Percentiles rank a stretch among this genome's conserved stretches.
Conservation (phyloP, 2,888 invertebrate genomes). For the Strigamia crassipes region DNA sequence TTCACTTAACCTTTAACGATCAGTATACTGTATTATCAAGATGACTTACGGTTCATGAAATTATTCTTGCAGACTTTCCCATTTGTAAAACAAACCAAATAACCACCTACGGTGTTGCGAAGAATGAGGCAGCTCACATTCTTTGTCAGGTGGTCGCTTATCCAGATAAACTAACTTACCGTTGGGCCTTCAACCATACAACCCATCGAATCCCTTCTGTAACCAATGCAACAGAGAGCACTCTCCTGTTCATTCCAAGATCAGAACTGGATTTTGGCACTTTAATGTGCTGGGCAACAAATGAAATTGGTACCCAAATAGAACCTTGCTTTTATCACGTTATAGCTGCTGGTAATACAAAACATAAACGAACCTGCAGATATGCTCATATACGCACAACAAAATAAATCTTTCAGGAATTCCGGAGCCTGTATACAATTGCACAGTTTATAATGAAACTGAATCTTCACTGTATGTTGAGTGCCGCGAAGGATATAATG, state of each 20-base stretch:
- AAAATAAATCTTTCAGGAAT: slow-evolving; percentile 67
- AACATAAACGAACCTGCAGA: not conserved
- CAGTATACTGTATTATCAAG: not conserved
- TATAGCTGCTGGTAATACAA: slow-evolving; percentile 52
- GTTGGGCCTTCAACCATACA: slow-evolving; percentile 94
- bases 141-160: slow-evolving; percentile 35
- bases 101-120: slow-evolving; percentile 10
- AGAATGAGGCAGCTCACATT: slow-evolving; percentile 24
- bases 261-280: slow-evolving; percentile 54
- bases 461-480: slow-evolving; percentile 80
- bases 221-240: slow-evolving; percentile 51
- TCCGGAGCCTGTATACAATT: slow-evolving; percentile 92
- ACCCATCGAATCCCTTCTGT: slow-evolving; percentile 60
- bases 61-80: slow-evolving; percentile 4
- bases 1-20: not conserved
- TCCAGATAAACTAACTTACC: slow-evolving; percentile 67
- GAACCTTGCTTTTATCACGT: slow-evolving; percentile 53
- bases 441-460: slow-evolving; percentile 83
- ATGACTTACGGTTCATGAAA: not conserved
- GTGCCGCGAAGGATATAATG: slow-evolving; percentile 87
- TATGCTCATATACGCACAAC: not conserved
- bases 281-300: slow-evolving; percentile 53
- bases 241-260: slow-evolving; percentile 53
- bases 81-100: slow-evolving; percentile 18
- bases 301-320: slow-evolving; percentile 53